Conservation (phyloP, 1,140 invertebrate species). For the Arctopsyche grandis region DNA sequence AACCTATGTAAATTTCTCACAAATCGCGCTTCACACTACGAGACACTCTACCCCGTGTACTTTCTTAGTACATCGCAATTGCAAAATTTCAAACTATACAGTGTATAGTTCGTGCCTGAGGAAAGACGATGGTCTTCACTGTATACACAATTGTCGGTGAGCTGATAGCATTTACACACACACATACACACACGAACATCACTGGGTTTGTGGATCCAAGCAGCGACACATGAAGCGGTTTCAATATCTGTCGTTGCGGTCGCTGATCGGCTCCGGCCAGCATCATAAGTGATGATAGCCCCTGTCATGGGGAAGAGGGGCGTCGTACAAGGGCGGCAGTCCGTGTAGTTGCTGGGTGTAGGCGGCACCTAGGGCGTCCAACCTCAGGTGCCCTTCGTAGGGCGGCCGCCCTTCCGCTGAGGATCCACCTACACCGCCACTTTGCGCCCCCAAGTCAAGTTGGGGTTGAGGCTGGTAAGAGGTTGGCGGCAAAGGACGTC, state of each 20-base stretch:
- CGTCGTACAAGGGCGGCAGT: conserved; percentile 43
- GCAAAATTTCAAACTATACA: too few relatives aligned
- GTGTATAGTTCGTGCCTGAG: too few relatives aligned
- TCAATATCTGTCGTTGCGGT: conserved; percentile 33
- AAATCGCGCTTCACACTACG: too few relatives aligned
- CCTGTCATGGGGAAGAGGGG: conserved; percentile 33
- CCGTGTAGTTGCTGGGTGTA: conserved; percentile 43
- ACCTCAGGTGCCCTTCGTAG: conserved; percentile 24
- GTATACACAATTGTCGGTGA: too few relatives aligned
- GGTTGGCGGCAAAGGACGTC: conserved; percentile 29
- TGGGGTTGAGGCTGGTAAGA: conserved; percentile 34
- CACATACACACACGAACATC: background rate
- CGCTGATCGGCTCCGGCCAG: conserved; percentile 31
- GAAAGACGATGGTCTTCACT: too few relatives aligned
- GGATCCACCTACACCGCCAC: background rate
- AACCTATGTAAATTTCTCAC: too few relatives aligned
- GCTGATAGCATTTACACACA: too few relatives aligned
- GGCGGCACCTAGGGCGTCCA: conserved; percentile 29
- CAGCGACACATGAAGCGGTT: background rate
- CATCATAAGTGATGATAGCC: conserved; percentile 55
- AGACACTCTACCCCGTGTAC: too few relatives aligned
- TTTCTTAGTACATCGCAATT: too few relatives aligned
- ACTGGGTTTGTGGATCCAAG: background rate
- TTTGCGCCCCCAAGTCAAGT: background rate
- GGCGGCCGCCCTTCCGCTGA: conserved; percentile 1